phyloP scores from a whole-genome alignment of 1,140 invertebrate species.

The Eumeta japonica region DNA sequence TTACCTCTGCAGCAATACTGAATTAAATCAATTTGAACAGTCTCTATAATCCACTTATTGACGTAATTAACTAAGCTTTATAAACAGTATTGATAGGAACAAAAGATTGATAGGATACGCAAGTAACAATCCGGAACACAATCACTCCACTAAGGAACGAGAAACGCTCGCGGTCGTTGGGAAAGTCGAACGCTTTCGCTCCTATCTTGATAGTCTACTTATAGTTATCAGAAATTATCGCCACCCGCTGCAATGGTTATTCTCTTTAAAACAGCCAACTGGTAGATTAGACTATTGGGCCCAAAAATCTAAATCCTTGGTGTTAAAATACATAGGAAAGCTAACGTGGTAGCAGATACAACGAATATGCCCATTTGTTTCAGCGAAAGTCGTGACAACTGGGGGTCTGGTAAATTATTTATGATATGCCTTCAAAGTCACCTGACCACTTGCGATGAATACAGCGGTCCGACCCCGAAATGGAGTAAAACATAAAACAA shows the following conservation, averaged over 20 bases:
- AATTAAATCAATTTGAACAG: constrained; percentile 8
- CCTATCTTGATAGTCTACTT: constrained; percentile 27
- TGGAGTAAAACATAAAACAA: constrained; percentile 3
- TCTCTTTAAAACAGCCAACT: constrained; percentile 34
- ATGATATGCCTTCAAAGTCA: constrained; percentile 7
- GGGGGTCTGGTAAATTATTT: constrained; percentile 7
- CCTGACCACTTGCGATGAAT: neutral
- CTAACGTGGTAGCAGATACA: constrained; percentile 19
- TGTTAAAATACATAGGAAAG: constrained; percentile 19
- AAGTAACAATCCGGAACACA: constrained; percentile 12
- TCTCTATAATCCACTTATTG: constrained; percentile 14
- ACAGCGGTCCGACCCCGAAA: constrained; percentile 4
- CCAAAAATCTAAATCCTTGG: constrained; percentile 36
- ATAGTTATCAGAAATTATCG: constrained; percentile 32
- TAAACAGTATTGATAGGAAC: constrained; percentile 17
- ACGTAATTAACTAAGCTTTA: constrained; percentile 20
- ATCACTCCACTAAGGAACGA: constrained; percentile 30
- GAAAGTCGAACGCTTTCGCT: constrained; percentile 37
- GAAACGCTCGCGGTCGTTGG: constrained; percentile 51
- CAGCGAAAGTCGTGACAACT: neutral
- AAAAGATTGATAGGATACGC: constrained; percentile 24
- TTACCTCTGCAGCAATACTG: constrained; percentile 4
- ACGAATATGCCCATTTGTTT: constrained; percentile 12
- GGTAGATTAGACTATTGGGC: constrained; percentile 45
- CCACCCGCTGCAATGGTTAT: constrained; percentile 47